Evolutionary conservation across 1,140 invertebrate genomes (phyloP), one percentile per base, ranked within the genome.

Genomic region (Lethrus apterus): DNA sequence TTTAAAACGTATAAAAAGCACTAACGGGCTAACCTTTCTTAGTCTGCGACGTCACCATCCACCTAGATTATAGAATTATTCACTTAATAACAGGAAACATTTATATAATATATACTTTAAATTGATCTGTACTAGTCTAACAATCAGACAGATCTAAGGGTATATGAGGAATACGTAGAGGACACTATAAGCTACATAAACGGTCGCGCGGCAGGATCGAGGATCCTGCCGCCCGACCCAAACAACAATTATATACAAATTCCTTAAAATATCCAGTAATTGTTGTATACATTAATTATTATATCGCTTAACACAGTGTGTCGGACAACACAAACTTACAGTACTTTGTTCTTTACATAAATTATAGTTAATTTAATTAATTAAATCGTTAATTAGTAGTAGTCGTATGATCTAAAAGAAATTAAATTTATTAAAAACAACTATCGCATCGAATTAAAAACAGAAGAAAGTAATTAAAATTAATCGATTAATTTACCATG

Each of bases 51-150:
- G n/a, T n/a, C n/a, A n/a, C n/a, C n/a, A n/a, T n/a, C n/a, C n/a
- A n/a, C n/a, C n/a, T n/a, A n/a, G n/a, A n/a, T n/a, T n/a, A n/a
- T n/a, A n/a, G n/a, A n/a, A n/a, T n/a, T n/a, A n/a, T n/a, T n/a
- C n/a, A n/a, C n/a, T n/a, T n/a, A n/a, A n/a, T 65, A 67, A 67
- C 65, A 64, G 63, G 65, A 65, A 67, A 67, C 64, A 67, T 67
- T 67, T 62, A 65, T 64, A 65, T 63, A 65, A 59, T 56, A 58
- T 61, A 62, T 62, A 61, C 44, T 57, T 59, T 48, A 59, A 62
- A 62, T 57, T 57, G 59, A 64, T 64, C 61, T 59, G 58, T 53
- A 43, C 57, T 63, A 59, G 51, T 42, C 64, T 63, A 66, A 65
- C 62, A 66, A 56, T 57, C 45, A 63, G 61, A 64, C 59, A 64